phyloP scores from a whole-genome alignment of 92 coral and sea anemone genomes.

The Chrysogorgia sp. region DNA sequence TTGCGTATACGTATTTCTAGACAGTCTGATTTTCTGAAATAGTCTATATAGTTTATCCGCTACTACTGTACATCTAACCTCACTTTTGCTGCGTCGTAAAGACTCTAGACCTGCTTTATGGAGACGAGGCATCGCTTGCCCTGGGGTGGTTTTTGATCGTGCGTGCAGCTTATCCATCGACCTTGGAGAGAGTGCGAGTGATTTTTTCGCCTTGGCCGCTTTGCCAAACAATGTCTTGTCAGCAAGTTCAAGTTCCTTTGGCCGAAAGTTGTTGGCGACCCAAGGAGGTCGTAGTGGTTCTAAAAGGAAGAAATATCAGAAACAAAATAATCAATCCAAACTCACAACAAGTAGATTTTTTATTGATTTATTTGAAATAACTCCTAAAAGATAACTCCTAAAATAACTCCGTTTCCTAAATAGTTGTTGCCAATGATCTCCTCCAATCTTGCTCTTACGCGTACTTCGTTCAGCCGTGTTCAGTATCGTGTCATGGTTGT shows the following conservation, averaged over 20 bases:
- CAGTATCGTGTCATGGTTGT: too few species aligned
- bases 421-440: too few species aligned
- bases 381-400: too few species aligned
- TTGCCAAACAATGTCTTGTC: slow-evolving; percentile 72
- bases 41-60: too few species aligned
- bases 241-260: slow-evolving; percentile 80
- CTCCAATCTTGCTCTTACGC: too few species aligned
- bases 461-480: too few species aligned
- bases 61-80: too few species aligned
- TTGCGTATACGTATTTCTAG: too few species aligned
- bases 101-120: slow-evolving; percentile 4
- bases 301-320: slow-evolving; percentile 12
- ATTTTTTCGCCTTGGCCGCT: slow-evolving; percentile 6
- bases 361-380: too few species aligned
- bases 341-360: background rate
- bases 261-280: slow-evolving; percentile 77
- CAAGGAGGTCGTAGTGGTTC: slow-evolving; percentile 91
- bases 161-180: slow-evolving; percentile 43
- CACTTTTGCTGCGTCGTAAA: slow-evolving; percentile 35
- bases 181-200: background rate
- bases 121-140: slow-evolving; percentile 23
- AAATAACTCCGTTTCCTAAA: too few species aligned
- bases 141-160: slow-evolving; percentile 83
- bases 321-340: background rate
- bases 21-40: too few species aligned